A percentile compares a stretch with the other conserved stretches of the same genome.
phyloP scores from a whole-genome alignment of 2,888 invertebrate genomes.

The Odontomyia ornata region DNA sequence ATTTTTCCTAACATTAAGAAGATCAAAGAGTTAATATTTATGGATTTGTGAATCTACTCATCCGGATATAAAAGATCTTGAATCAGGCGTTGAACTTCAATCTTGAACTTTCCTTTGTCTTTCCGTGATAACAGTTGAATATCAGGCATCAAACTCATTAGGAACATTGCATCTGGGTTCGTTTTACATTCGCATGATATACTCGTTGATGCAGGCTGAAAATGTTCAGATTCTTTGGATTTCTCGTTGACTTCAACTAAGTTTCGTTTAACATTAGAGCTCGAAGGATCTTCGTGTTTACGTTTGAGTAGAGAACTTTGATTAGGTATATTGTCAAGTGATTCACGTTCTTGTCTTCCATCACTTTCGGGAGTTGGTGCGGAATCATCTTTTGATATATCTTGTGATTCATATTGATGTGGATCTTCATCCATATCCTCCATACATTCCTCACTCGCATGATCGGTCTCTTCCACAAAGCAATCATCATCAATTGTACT shows the following conservation, averaged over 20 bases:
- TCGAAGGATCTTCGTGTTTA: background rate
- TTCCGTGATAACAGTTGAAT: slow-evolving; percentile 62
- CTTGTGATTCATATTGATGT: background rate
- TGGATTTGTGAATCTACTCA: background rate
- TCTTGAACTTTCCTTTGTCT: slow-evolving; percentile 58
- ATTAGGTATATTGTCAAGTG: background rate
- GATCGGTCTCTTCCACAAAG: slow-evolving; percentile 20
- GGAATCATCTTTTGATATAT: background rate
- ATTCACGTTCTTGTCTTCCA: background rate
- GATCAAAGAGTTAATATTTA: too few species aligned
- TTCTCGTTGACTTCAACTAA: background rate
- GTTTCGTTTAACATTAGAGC: background rate
- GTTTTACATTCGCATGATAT: slow-evolving; percentile 59
- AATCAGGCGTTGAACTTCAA: slow-evolving; percentile 62
- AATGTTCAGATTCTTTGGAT: background rate
- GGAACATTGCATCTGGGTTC: slow-evolving; percentile 64
- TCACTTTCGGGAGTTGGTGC: background rate
- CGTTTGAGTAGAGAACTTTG: background rate
- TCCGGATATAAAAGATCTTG: slow-evolving; percentile 61
- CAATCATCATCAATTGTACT: background rate
- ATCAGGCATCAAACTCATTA: slow-evolving; percentile 62
- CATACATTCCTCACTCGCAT: background rate
- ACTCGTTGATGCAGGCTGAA: background rate
- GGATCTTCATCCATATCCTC: slow-evolving; percentile 29
- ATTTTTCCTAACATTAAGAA: too few species aligned